These are phyloP conservation scores for Hippocampus mohnikei DNA, from an alignment of 2,113 vertebrate species.

Conservation along the genomic window DNA sequence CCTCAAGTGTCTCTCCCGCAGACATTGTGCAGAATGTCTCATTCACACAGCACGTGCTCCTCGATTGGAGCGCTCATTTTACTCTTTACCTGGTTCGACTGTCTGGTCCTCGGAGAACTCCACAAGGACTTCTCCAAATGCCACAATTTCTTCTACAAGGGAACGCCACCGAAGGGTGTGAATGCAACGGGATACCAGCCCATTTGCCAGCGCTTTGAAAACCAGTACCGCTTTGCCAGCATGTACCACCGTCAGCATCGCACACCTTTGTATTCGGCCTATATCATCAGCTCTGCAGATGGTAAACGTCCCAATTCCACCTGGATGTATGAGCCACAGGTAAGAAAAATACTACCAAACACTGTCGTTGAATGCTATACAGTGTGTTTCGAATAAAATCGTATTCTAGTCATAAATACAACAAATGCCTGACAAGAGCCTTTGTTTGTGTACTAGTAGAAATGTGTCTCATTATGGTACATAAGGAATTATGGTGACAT, in stretches of 20 bases:
- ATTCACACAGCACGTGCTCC: constrained; percentile 1
- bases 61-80: constrained; percentile 26
- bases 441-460: neutral
- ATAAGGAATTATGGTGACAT: too few relatives aligned
- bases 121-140: constrained; percentile 48
- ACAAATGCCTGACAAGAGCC: neutral
- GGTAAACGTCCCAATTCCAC: constrained; percentile 28
- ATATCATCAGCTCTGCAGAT: constrained; percentile 42
- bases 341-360: constrained; percentile 15
- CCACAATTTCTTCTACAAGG: constrained; percentile 50
- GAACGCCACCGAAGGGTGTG: constrained; percentile 44
- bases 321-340: constrained; percentile 70
- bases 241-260: constrained; percentile 48
- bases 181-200: constrained; percentile 13
- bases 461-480: neutral
- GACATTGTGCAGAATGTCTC: constrained; percentile 14
- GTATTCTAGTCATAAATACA: neutral
- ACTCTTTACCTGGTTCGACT: constrained; percentile 27
- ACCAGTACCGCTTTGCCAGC: constrained; percentile 62
- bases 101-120: constrained; percentile 38
- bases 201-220: constrained; percentile 65
- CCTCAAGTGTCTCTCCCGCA: neutral
- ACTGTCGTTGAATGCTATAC: neutral
- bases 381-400: neutral
- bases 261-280: constrained; percentile 57